Conservation (phyloP, 2,888 invertebrate genomes). For the Agrotis clavis region DNA sequence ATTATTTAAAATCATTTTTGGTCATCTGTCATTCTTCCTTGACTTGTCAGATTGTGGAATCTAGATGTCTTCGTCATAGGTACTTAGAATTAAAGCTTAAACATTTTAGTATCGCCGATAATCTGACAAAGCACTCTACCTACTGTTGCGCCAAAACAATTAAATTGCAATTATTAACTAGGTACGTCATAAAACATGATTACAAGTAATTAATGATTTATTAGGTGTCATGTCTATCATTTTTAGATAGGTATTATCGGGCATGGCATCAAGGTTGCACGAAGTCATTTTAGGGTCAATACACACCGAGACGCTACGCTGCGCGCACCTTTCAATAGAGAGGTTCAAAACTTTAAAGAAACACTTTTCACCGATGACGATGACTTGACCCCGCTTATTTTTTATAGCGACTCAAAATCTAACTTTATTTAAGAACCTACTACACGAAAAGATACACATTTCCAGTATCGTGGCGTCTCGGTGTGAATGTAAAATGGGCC, state of each 20-base stretch:
- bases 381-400: too few species aligned
- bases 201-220: not conserved
- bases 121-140: not conserved
- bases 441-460: too few species aligned
- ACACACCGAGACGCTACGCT: too few species aligned
- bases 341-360: too few species aligned
- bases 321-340: too few species aligned
- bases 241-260: not conserved
- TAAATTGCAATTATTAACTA: constrained; percentile 32
- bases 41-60: not conserved
- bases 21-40: not conserved
- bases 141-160: constrained; percentile 26
- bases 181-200: constrained; percentile 16
- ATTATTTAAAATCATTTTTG: not conserved
- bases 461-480: too few species aligned
- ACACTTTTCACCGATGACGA: too few species aligned
- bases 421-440: too few species aligned
- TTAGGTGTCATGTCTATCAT: constrained; percentile 1
- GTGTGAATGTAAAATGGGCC: too few species aligned
- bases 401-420: too few species aligned
- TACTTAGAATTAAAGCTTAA: constrained; percentile 9
- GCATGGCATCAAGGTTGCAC: not conserved
- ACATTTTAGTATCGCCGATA: not conserved
- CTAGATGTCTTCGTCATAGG: not conserved
- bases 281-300: not conserved